Conservation (phyloP, 1,140 invertebrate species). For the Thaumatotibia leucotreta region DNA sequence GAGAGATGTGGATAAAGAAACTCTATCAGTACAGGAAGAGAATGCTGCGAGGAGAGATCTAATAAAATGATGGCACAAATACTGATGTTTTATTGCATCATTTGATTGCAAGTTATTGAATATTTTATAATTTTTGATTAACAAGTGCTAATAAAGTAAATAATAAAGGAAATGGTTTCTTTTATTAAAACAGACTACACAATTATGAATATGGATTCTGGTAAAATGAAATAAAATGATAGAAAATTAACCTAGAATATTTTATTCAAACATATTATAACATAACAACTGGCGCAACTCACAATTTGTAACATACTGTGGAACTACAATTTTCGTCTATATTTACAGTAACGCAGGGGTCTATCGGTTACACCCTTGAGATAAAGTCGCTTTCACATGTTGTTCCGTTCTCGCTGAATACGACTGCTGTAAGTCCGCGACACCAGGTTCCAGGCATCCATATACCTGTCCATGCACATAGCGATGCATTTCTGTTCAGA, state of each 20-base stretch:
- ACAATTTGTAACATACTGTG: constrained; percentile 57
- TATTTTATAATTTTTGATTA: no score
- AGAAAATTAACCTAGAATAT: constrained; percentile 45
- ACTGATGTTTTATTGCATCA: neutral
- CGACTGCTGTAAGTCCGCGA: constrained; percentile 89
- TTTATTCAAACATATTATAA: constrained; percentile 61
- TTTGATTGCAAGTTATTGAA: no score
- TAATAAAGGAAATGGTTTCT: no score
- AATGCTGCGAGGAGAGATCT: constrained; percentile 64
- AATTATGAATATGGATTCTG: neutral
- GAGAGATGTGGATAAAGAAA: constrained; percentile 74
- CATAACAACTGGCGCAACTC: constrained; percentile 53
- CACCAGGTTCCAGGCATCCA: constrained; percentile 96
- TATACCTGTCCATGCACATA: constrained; percentile 98
- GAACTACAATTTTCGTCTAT: constrained; percentile 57
- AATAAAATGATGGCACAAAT: constrained; percentile 20
- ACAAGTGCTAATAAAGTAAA: neutral
- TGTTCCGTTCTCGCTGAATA: constrained; percentile 85
- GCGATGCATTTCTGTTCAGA: constrained; percentile 98
- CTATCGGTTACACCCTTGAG: constrained; percentile 24
- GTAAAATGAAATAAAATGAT: neutral
- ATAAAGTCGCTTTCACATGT: constrained; percentile 55
- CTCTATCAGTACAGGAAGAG: constrained; percentile 70
- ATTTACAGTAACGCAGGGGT: constrained; percentile 56
- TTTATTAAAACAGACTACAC: no score